Base-by-base conservation (phyloP, 2,888 invertebrate genomes). In the Spilarctia lutea region DNA sequence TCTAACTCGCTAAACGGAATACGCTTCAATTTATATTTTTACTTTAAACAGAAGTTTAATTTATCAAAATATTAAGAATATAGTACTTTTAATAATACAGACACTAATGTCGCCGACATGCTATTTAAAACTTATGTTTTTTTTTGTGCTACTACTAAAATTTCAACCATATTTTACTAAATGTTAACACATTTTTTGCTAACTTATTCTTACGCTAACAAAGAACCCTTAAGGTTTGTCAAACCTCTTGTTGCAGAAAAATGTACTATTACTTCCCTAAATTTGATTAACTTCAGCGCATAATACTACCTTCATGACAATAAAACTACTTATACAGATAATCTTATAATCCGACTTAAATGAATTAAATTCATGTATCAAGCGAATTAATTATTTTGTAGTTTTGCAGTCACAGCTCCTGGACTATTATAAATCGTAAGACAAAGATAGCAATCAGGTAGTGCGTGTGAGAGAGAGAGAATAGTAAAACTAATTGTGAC, bases 401-500 rank as follows among this genome's bases (percentile, higher is more conserved):
- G 73, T 68, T 82, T 78, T 73, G 56, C 68, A 75, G 75, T 72
- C 65, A 66, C 42, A 33, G 33, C 89, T 86, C 88, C 81, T 74
- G 72, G 79, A 52, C 84, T 88, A 87, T 48, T 24, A 75, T 76
- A 72, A 68, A 39, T 79, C 74, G 75, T 77, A 73, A 72, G 79
- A 73, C 67, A 77, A 80, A 82, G 71, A 60, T 76, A 80, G 84
- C 79, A 83, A 83, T 82, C 80, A 80, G 68, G 74, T 73, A 65
- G 77, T 78, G 73, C 74, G 83, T 65, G 82, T 75, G 74, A 79
- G 80, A 75, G 80, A 75, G 81, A 82, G 74, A 82, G 82, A 78
- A 87, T 80, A 85, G 82, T 68, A 60, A 72, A 76, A 74, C 80
- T 79, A 82, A 85, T 82, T 83, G 77, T 78, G n/a, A 68, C 67